Percentiles rank a stretch among this genome's conserved stretches.
Evolutionary conservation across 2,113 vertebrate genomes (phyloP).

Genomic region (Ailuropoda melanoleuca): DNA sequence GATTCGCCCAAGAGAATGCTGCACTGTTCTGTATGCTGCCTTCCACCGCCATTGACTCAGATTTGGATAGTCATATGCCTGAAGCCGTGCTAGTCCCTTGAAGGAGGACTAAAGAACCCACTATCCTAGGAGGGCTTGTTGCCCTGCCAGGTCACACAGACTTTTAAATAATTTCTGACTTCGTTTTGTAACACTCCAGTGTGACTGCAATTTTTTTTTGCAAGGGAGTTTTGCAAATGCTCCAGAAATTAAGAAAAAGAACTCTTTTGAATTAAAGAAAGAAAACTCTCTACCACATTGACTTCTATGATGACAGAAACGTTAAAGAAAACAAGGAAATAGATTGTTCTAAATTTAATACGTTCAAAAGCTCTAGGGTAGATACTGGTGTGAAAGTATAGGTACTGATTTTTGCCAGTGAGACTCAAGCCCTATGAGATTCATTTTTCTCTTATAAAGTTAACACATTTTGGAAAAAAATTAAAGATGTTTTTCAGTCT

Average conservation of each 20-base stretch:
- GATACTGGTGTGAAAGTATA: background rate
- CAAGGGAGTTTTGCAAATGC: background rate
- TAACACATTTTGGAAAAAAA: background rate
- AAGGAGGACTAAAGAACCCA: background rate
- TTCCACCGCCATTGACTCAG: background rate
- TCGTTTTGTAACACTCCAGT: background rate
- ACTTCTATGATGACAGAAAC: background rate
- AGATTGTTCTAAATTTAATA: background rate
- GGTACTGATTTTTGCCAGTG: background rate
- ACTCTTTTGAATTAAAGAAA: constrained; percentile 1
- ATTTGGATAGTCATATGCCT: background rate
- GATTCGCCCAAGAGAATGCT: background rate
- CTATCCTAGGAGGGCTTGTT: background rate
- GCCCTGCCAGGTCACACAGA: background rate
- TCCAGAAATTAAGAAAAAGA: constrained; percentile 11
- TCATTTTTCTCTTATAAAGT: background rate
- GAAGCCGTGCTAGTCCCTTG: background rate
- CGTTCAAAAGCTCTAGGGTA: background rate
- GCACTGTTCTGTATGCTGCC: background rate
- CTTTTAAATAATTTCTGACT: constrained; percentile 15
- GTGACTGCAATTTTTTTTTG: background rate
- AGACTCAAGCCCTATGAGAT: background rate
- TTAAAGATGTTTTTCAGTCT: background rate
- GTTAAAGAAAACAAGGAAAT: background rate
- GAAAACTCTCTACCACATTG: background rate